Conservation (phyloP, 2,797 vertebrate genomes). For the Propithecus deckenii region DNA sequence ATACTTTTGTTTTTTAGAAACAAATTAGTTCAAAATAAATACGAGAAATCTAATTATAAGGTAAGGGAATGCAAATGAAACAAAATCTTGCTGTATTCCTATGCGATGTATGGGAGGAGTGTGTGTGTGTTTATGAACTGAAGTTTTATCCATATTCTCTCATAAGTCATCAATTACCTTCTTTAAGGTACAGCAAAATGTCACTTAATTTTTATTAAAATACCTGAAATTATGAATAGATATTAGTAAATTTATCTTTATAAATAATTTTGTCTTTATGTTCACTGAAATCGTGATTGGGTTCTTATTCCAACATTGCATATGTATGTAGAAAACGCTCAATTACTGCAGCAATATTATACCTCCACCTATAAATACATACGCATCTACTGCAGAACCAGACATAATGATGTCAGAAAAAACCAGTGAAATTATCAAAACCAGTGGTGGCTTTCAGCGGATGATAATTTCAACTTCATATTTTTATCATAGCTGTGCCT, state of each 20-base stretch:
- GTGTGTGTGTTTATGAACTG: background rate
- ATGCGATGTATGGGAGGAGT: background rate
- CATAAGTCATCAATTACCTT: background rate
- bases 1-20: background rate
- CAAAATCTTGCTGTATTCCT: background rate
- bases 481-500: conserved; percentile 8
- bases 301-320: background rate
- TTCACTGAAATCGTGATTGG: background rate
- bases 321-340: background rate
- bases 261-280: background rate
- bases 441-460: background rate
- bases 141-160: background rate
- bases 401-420: background rate
- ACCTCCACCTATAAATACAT: background rate
- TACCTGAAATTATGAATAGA: background rate
- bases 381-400: background rate
- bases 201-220: background rate
- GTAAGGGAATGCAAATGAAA: background rate
- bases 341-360: background rate
- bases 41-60: background rate
- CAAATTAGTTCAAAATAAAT: background rate
- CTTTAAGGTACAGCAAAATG: background rate
- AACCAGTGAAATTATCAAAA: background rate
- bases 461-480: conserved; percentile 17
- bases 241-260: background rate